A percentile compares a stretch with the other conserved stretches of the same genome.
Evolutionary conservation across 2,888 invertebrate species (phyloP).

Genomic region (Drosophila koepferae): DNA sequence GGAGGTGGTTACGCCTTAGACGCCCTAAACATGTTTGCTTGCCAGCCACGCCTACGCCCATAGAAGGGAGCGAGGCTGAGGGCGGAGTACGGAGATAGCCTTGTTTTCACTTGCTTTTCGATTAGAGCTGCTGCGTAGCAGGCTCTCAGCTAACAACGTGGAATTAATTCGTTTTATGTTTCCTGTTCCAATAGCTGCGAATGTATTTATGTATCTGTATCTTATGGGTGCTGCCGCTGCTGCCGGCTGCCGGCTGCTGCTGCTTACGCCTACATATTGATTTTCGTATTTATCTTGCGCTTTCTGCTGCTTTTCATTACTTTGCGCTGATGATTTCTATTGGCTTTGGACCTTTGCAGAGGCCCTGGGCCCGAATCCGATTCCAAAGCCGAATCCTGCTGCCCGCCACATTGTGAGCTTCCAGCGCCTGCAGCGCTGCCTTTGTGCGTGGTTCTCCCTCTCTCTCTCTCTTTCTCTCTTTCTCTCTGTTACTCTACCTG

Average conservation of each 20-base stretch:
- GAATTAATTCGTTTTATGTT: constrained; percentile 81
- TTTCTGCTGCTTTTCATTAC: constrained; percentile 72
- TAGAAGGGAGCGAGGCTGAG: constrained; percentile 11
- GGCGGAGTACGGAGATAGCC: not conserved
- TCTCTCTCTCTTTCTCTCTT: not conserved
- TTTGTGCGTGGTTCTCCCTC: constrained; percentile 44
- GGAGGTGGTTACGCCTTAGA: constrained; percentile 38
- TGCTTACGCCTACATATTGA: constrained; percentile 79
- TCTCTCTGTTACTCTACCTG: not conserved
- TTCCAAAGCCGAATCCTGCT: constrained; percentile 7
- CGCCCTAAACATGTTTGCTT: constrained; percentile 70
- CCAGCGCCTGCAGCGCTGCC: constrained; percentile 51
- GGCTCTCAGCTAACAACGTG: constrained; percentile 61
- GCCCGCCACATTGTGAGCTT: constrained; percentile 31
- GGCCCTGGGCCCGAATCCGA: constrained; percentile 7
- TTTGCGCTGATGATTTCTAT: constrained; percentile 66
- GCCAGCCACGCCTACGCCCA: constrained; percentile 59
- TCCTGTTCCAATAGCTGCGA: constrained; percentile 58
- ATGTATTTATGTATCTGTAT: constrained; percentile 55
- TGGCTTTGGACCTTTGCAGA: constrained; percentile 49
- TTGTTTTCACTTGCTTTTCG: constrained; percentile 78
- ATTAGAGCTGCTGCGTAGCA: constrained; percentile 59
- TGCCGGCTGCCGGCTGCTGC: constrained; percentile 45
- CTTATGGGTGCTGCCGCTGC: constrained; percentile 41
- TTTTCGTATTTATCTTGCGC: constrained; percentile 76